Base-by-base conservation (phyloP, 2,797 vertebrate species). In the Falco berigora region DNA sequence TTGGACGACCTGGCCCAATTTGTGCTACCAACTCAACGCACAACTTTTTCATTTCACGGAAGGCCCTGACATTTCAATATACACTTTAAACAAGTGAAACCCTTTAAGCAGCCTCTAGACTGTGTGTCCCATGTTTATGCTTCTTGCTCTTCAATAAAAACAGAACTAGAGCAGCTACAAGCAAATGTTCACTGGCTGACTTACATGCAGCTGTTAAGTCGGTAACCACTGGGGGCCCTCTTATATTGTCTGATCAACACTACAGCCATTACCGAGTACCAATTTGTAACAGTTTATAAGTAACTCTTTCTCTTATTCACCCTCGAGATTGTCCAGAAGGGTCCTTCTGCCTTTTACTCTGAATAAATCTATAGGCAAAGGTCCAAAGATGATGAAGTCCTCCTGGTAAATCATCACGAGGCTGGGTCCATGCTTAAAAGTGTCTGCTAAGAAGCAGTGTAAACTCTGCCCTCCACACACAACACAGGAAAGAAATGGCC, bases 221-320 rank as follows among this genome's bases (percentile, higher is more conserved):
- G 1, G 92, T 91, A 97, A 94, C 92, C 98, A 97, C 98, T 88
- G 82, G 97, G 95, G 97, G 94, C 91, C 93, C 88, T 92, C 97
- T 97, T 95, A 88, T 78, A 93, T 95, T 76, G 80, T 96, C 96
- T 97, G 97, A 97, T 98, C 97, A 98, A 97, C 97, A 93, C 97
- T 72, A 68, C 96, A 97, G 97, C 96, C 96, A 96, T 97, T 96
- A 97, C 94, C 5, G 12, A 97, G 97, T 78, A 96, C 96, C 97
- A 97, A 96, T 98, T 96, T 97, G 96, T 96, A 98, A 97, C 49
- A n/a, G 94, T 96, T 98, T 97, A 88, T 95, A 98, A 97, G 96
- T 90, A 97, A 96, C 95, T 93, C 87, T 97, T 95, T 97, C 82
- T 96, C 90, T 94, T 80, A 53, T 71, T 92, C 92, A 95, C 95